These are phyloP conservation scores for Drosophila paracracens DNA, from an alignment of 2,888 invertebrate species.

Conservation along the genomic window DNA sequence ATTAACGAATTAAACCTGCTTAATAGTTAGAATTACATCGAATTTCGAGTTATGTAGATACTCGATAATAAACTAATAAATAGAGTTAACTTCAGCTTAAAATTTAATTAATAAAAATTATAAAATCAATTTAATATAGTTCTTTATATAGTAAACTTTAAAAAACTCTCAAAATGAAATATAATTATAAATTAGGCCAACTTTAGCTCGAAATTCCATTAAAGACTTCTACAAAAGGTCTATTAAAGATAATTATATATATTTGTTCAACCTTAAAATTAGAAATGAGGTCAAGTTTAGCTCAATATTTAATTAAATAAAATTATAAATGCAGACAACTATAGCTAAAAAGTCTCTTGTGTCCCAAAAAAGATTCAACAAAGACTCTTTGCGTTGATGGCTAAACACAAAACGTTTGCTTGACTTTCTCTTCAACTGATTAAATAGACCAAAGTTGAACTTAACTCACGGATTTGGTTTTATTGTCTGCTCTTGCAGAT, in stretches of 20 bases:
- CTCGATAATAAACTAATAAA: background rate
- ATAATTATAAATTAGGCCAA: background rate
- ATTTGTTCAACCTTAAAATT: too few species aligned
- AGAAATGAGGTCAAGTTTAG: background rate
- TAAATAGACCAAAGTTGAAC: background rate
- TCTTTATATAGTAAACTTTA: background rate
- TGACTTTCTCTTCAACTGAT: background rate
- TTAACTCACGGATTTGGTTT: conserved; percentile 6
- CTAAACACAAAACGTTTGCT: background rate
- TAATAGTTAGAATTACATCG: background rate
- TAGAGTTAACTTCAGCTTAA: background rate
- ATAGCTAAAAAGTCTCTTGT: background rate
- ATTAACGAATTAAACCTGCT: background rate
- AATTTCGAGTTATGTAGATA: background rate
- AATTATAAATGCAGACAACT: background rate
- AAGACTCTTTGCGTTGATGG: background rate
- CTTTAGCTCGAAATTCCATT: background rate
- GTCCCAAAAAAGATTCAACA: background rate
- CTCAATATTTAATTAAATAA: background rate
- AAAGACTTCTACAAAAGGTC: background rate
- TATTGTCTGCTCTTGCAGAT: conserved; percentile 51
- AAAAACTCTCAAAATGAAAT: background rate
- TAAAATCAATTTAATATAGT: background rate
- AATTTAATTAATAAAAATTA: background rate
- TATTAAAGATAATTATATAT: background rate